Percentiles rank a stretch among this genome's conserved stretches.
Conservation (phyloP, 2,113 vertebrate genomes). For the Bombycilla garrulus region DNA sequence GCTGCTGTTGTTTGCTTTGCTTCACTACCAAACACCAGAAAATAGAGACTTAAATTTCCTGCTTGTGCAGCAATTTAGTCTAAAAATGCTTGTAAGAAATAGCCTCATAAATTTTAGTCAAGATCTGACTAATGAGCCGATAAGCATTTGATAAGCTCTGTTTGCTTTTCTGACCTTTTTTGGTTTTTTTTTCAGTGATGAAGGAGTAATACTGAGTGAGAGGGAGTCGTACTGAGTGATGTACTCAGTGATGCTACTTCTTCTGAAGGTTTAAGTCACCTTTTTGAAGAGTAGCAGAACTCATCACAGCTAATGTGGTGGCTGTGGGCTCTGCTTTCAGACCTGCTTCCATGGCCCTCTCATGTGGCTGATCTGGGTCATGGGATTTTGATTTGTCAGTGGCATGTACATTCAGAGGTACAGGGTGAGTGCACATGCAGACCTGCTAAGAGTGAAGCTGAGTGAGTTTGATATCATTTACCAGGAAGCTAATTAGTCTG, state of each 20-base stretch:
- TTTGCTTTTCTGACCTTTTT: neutral
- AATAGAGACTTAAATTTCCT: neutral
- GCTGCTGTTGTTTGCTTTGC: neutral
- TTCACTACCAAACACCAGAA: neutral
- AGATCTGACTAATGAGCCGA: neutral
- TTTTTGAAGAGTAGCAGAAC: neutral
- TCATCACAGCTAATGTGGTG: rapidly evolving
- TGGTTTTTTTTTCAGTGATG: rapidly evolving
- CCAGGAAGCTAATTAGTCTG: neutral
- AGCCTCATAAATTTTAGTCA: neutral
- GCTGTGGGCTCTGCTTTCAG: neutral
- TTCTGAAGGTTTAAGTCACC: neutral
- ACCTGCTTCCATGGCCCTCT: neutral
- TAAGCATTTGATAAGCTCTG: neutral
- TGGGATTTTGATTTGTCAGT: neutral
- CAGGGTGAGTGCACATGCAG: neutral
- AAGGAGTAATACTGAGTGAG: neutral
- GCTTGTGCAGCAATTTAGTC: neutral
- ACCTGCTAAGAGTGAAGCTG: neutral
- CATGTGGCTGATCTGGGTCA: neutral
- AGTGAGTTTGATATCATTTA: neutral
- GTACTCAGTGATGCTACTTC: neutral
- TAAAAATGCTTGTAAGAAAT: neutral
- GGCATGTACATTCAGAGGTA: neutral
- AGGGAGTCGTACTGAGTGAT: neutral